Evolutionary conservation across 2,797 vertebrate genomes (phyloP).

Genomic region (Tympanoctomys barrerae): DNA sequence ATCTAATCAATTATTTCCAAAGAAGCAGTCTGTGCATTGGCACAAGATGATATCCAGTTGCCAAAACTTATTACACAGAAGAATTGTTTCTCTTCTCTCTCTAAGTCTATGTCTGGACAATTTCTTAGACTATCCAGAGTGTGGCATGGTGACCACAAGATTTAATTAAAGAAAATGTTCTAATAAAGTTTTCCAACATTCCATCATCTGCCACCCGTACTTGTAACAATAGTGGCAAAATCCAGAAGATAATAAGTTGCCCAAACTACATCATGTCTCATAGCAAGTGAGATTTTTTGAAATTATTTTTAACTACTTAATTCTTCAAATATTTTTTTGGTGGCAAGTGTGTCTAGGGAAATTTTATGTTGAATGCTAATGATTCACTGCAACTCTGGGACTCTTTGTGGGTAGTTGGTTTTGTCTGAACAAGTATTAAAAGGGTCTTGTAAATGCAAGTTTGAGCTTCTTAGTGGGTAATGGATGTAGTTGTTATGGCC

Average conservation of each 20-base stretch:
- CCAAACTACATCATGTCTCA: background rate
- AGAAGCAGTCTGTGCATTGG: conserved; percentile 44
- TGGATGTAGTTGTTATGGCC: background rate
- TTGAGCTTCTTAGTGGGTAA: background rate
- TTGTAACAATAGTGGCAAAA: background rate
- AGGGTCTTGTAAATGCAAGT: background rate
- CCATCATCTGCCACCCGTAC: background rate
- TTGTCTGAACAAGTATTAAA: background rate
- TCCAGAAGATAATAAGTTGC: background rate
- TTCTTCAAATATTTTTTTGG: conserved; percentile 29
- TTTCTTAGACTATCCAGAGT: background rate
- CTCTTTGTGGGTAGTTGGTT: background rate
- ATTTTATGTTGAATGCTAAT: background rate
- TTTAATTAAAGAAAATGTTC: conserved; percentile 48
- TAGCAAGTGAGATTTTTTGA: background rate
- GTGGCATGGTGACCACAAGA: background rate
- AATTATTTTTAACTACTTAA: conserved; percentile 12
- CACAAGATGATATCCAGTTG: background rate
- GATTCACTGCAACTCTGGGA: background rate
- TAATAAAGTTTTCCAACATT: conserved; percentile 14
- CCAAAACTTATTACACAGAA: conserved; percentile 49
- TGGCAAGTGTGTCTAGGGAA: background rate
- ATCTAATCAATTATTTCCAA: conserved; percentile 33
- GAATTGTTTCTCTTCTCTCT: background rate
- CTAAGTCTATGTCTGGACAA: background rate